These are phyloP conservation scores for Thalassaphorura encarpata DNA, from an alignment of 1,140 invertebrate species.

Conservation along the genomic window DNA sequence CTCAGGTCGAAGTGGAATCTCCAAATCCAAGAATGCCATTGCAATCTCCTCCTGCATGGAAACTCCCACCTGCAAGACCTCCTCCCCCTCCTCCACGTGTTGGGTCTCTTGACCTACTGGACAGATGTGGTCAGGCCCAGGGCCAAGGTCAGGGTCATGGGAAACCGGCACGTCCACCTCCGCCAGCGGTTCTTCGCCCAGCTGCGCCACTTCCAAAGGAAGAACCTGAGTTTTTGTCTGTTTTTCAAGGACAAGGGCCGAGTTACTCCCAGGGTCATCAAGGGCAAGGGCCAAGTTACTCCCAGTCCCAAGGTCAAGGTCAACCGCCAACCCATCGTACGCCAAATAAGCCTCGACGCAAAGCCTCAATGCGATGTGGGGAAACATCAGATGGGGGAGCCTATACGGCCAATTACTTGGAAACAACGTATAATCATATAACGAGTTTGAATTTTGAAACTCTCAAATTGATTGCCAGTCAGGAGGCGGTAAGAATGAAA, in stretches of 20 bases:
- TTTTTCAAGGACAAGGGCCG: constrained; percentile 13
- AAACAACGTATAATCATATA: constrained; percentile 26
- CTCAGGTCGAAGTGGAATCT: no score
- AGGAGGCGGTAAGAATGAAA: constrained; percentile 21
- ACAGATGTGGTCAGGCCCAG: constrained; percentile 2
- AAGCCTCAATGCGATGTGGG: constrained; percentile 23
- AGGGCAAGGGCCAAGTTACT: background rate
- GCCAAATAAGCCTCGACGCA: constrained; percentile 29
- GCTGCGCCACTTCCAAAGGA: no score
- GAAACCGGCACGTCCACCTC: constrained; percentile 27
- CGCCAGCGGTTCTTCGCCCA: constrained; percentile 21
- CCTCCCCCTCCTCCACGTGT: constrained; percentile 30
- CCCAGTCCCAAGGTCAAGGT: background rate
- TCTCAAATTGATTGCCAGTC: constrained; percentile 28
- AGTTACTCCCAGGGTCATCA: background rate
- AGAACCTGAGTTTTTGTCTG: constrained; percentile 29
- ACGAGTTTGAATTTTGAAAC: constrained; percentile 30
- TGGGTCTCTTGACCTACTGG: constrained; percentile 27
- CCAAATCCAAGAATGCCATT: no score
- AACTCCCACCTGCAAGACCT: constrained; percentile 10
- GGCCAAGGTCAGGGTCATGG: constrained; percentile 13
- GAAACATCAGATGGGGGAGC: constrained; percentile 5
- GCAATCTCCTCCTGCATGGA: no score
- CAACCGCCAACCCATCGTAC: constrained; percentile 3
- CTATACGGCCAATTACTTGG: constrained; percentile 13